Base-by-base conservation (phyloP, 2,113 vertebrate species). In the Prochilodus magdalenae region DNA sequence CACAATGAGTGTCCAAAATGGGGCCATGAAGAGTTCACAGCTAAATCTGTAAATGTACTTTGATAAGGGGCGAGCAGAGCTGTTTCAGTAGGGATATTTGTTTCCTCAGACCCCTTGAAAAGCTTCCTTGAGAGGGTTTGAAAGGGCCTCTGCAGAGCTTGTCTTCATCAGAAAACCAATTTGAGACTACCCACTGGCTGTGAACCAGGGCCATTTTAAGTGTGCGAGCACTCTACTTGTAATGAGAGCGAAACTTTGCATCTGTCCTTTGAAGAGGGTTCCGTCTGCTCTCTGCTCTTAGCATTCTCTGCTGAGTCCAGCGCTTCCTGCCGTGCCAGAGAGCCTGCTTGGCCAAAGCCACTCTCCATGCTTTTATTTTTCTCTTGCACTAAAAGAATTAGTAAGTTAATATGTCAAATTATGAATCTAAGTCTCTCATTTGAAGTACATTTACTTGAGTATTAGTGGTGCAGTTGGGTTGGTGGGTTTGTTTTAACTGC, bases 331-430 rank as follows among this genome's bases (percentile, higher is more conserved):
- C 71, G 85, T 27, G 82, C 86, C 59, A 20, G 51, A 86, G 55
- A 86, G 66, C 85, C 86, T 85, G 81, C 75, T 73, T 62, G 63
- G 77, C 82, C 79, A 83, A 73, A 83, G 20, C 79, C n/a, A 20
- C 85, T 85, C 44, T 83, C 84, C 18, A 4, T 69, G 67, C 27
- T 88, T 86, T 79, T 87, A 77, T 73, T 77, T 77, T 85, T 29
- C 26, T 55, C 26, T 22, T 83, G 65, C 85, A 85, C 79, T 70
- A 89, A 89, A 85, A 83, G 83, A 82, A 73, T 89, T 78, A 82
- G 71, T 86, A 84, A 90, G 89, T 89, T 83, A 73, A 92, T 87
- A 87, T 86, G 88, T 88, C 85, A 85, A 90, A 88, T 89, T 85
- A 90, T 86, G 86, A 82, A 80, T 90, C 84, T 84, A 91, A 89